A percentile compares a stretch with the other conserved stretches of the same genome.
These are phyloP conservation scores for Caretta caretta DNA, from an alignment of 2,113 vertebrate species.

Conservation along the genomic window DNA sequence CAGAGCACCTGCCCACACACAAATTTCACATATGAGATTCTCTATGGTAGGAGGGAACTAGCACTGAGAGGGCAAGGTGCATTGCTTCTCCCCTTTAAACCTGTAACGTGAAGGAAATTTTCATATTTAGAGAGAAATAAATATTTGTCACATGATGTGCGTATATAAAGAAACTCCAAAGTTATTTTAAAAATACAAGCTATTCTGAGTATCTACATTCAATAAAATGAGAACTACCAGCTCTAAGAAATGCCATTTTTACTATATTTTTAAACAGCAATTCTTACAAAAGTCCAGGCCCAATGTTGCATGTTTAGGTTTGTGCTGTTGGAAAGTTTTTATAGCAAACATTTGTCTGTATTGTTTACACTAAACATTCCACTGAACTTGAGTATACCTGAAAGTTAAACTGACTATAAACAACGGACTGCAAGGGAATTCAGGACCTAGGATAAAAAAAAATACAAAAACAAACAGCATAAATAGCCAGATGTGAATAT, in stretches of 20 bases:
- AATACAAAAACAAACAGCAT: accelerated
- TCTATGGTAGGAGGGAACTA: not conserved
- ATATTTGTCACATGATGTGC: not conserved
- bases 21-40: not conserved
- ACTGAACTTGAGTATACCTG: accelerated
- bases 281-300: not conserved
- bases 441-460: accelerated
- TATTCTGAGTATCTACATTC: not conserved
- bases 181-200: not conserved
- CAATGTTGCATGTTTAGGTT: not conserved
- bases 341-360: accelerated
- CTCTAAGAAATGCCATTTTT: not conserved
- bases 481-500: not conserved
- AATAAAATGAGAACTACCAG: not conserved
- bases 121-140: not conserved
- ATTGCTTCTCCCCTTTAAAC: not conserved
- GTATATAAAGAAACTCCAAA: not conserved
- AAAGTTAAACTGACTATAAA: not conserved
- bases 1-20: not conserved
- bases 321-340: accelerated
- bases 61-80: not conserved
- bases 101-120: not conserved
- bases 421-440: accelerated
- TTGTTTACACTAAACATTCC: accelerated
- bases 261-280: not conserved